Evolutionary conservation across 2,888 invertebrate genomes (phyloP).

Genomic region (Thalpophila matura): DNA sequence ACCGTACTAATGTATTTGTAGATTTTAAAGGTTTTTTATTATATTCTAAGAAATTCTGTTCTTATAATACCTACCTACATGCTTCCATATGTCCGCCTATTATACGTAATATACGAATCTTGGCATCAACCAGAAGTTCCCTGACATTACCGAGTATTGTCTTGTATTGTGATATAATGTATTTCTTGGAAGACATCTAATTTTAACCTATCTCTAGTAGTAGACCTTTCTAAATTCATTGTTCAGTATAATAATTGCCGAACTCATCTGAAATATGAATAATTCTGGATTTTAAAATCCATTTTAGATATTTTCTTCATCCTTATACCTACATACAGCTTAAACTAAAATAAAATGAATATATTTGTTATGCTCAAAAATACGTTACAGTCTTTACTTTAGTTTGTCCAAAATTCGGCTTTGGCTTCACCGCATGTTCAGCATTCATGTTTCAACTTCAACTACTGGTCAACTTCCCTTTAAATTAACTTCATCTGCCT

Average conservation of each 20-base stretch:
- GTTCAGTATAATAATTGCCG: neutral
- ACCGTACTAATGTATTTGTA: constrained; percentile 7
- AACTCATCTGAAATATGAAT: neutral
- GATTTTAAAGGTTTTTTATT: constrained; percentile 11
- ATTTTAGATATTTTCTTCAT: too few species aligned
- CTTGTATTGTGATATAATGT: neutral
- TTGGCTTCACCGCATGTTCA: too few species aligned
- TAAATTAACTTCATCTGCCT: constrained; percentile 28
- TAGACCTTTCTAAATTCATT: neutral
- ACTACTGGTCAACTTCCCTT: too few species aligned
- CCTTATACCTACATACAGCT: too few species aligned
- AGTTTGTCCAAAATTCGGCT: too few species aligned
- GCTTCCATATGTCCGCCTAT: constrained; percentile 15
- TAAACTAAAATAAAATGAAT: too few species aligned
- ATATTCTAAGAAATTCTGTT: constrained; percentile 30
- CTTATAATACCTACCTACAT: neutral
- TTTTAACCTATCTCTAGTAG: neutral
- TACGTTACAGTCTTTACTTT: too few species aligned
- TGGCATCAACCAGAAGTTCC: constrained; percentile 21
- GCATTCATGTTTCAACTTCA: too few species aligned
- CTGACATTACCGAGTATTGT: constrained; percentile 20
- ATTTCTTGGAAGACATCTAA: constrained; percentile 13
- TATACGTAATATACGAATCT: constrained; percentile 23
- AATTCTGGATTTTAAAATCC: too few species aligned
- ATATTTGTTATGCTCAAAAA: too few species aligned